Evolutionary conservation across 2,797 vertebrate species (phyloP).

Genomic region (Rousettus madagascariensis): DNA sequence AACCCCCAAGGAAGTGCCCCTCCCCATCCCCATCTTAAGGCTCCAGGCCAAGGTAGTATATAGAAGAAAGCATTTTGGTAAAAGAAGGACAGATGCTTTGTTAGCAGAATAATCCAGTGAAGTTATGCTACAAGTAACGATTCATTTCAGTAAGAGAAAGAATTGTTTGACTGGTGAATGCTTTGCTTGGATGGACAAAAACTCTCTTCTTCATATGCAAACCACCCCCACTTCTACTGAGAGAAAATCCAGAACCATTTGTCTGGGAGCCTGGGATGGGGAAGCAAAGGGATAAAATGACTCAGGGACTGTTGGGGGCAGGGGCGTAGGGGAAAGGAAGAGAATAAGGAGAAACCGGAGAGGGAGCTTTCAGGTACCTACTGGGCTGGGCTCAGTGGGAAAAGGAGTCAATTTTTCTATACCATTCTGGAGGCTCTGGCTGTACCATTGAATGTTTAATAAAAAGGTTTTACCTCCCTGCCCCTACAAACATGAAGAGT

Average conservation of each 20-base stretch:
- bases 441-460: background rate
- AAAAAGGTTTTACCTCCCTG: background rate
- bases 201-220: background rate
- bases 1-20: background rate
- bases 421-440: background rate
- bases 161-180: background rate
- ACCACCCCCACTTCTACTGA: background rate
- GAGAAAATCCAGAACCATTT: background rate
- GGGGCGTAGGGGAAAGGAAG: fast-evolving
- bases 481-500: background rate
- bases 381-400: background rate
- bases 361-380: fast-evolving
- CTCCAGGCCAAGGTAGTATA: background rate
- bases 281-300: background rate
- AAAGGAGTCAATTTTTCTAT: background rate
- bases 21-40: background rate
- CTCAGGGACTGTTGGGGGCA: background rate
- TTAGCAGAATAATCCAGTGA: background rate
- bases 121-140: background rate
- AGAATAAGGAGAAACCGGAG: background rate
- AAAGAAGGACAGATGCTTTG: background rate
- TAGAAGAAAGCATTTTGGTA: background rate
- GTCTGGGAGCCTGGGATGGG: background rate
- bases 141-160: background rate
- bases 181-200: background rate